These are phyloP conservation scores for Saxidomus purpurata DNA, from an alignment of 1,140 invertebrate species.

Conservation along the genomic window DNA sequence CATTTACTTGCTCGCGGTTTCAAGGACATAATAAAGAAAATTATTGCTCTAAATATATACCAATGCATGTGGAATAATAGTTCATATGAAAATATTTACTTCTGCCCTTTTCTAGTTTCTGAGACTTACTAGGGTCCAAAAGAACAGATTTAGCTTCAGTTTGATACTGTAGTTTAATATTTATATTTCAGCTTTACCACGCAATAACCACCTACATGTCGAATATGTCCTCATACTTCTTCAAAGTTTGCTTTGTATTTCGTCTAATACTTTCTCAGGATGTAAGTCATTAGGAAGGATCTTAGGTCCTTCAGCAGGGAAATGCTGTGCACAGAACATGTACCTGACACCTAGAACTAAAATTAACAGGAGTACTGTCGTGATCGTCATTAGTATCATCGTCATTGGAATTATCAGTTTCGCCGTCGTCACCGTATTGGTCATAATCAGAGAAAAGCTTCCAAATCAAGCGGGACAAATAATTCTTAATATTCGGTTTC, in stretches of 20 bases:
- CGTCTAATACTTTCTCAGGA: neutral
- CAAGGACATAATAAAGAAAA: too few relatives aligned
- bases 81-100: too few relatives aligned
- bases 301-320: neutral
- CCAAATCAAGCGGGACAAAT: too few relatives aligned
- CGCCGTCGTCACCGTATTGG: neutral
- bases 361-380: neutral
- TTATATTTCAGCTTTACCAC: neutral
- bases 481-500: neutral
- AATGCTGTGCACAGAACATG: neutral
- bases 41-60: too few relatives aligned
- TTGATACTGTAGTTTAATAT: neutral
- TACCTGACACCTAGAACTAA: neutral
- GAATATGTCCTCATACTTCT: neutral
- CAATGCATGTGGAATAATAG: too few relatives aligned
- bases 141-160: neutral
- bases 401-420: neutral
- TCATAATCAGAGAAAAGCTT: neutral
- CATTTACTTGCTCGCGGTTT: too few relatives aligned
- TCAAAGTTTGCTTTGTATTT: constrained; percentile 5
- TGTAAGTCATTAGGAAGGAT: too few relatives aligned
- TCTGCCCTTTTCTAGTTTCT: too few relatives aligned
- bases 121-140: too few relatives aligned
- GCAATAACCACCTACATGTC: neutral
- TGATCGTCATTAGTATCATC: neutral